phyloP scores from a whole-genome alignment of 2,888 invertebrate genomes.

The Diplolepis rosae region DNA sequence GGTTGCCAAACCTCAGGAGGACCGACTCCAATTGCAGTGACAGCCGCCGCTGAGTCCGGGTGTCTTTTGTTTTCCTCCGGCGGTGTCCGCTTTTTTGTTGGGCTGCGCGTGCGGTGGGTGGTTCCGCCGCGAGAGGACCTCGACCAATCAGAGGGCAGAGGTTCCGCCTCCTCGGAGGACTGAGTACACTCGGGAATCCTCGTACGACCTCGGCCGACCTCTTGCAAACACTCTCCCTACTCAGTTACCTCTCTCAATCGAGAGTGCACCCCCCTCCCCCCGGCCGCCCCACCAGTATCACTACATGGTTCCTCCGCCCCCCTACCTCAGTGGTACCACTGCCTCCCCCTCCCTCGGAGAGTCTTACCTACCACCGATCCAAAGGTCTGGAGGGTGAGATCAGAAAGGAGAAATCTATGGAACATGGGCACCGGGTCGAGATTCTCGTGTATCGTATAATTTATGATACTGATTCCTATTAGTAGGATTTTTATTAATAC shows the following conservation, averaged over 20 bases:
- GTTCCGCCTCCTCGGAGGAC: slow-evolving; percentile 44
- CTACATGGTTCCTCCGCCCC: slow-evolving; percentile 35
- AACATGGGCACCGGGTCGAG: not conserved
- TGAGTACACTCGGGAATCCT: slow-evolving; percentile 37
- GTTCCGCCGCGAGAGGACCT: slow-evolving; percentile 39
- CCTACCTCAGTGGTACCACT: slow-evolving; percentile 32
- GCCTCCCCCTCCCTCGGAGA: slow-evolving; percentile 29
- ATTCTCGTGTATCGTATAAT: slow-evolving; percentile 11
- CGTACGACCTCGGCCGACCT: slow-evolving; percentile 34
- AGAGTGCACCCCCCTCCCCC: slow-evolving; percentile 30
- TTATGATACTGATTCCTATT: slow-evolving; percentile 27
- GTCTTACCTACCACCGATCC: not conserved
- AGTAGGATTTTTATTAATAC: no score
- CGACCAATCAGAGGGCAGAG: slow-evolving; percentile 44
- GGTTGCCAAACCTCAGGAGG: slow-evolving; percentile 33
- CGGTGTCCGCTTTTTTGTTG: slow-evolving; percentile 39
- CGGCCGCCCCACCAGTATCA: slow-evolving; percentile 14
- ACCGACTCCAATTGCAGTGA: slow-evolving; percentile 14
- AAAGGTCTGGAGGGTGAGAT: slow-evolving; percentile 9
- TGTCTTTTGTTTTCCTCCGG: slow-evolving; percentile 45
- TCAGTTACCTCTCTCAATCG: slow-evolving; percentile 12
- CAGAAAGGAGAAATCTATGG: not conserved
- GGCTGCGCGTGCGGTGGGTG: slow-evolving; percentile 49
- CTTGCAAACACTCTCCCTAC: slow-evolving; percentile 10
- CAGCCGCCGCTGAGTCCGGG: slow-evolving; percentile 33